Percentiles rank a stretch among this genome's conserved stretches.
Conservation (phyloP, 2,888 invertebrate genomes). For the Orthonychiurus folsomi region DNA sequence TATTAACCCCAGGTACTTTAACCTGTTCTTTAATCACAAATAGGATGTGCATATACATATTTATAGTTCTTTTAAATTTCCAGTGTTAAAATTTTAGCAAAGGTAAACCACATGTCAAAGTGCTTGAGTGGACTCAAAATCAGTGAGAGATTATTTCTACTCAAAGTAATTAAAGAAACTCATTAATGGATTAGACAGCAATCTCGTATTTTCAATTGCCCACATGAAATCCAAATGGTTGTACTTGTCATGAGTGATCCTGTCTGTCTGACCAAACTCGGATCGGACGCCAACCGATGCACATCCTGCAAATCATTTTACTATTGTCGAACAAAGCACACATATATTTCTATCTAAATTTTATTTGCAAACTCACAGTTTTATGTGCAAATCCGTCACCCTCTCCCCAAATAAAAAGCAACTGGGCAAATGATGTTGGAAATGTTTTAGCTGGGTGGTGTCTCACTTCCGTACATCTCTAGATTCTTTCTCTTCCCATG, state of each 20-base stretch:
- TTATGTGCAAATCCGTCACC: not conserved
- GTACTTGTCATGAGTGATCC: not conserved
- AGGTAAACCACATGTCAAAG: too few species aligned
- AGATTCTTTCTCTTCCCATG: slow-evolving; percentile 49
- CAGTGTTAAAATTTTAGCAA: too few species aligned
- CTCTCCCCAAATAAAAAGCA: slow-evolving; percentile 5
- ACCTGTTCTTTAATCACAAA: too few species aligned
- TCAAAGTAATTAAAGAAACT: not conserved
- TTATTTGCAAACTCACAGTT: too few species aligned
- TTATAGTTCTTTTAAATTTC: too few species aligned
- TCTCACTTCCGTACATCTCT: not conserved
- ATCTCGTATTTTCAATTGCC: slow-evolving; percentile 15
- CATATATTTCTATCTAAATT: too few species aligned
- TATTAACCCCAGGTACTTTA: too few species aligned
- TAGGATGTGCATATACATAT: too few species aligned
- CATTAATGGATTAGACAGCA: slow-evolving; percentile 8
- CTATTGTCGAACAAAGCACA: too few species aligned
- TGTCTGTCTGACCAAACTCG: not conserved
- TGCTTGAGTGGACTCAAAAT: too few species aligned
- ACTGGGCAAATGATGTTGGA: slow-evolving; percentile 48
- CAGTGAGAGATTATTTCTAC: too few species aligned
- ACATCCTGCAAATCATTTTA: slow-evolving; percentile 25
- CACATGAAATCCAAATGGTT: not conserved
- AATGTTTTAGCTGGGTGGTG: slow-evolving; percentile 57
- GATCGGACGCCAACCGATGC: slow-evolving; percentile 9